Conservation (phyloP, 2,888 invertebrate species). For the Agrotis segetum region DNA sequence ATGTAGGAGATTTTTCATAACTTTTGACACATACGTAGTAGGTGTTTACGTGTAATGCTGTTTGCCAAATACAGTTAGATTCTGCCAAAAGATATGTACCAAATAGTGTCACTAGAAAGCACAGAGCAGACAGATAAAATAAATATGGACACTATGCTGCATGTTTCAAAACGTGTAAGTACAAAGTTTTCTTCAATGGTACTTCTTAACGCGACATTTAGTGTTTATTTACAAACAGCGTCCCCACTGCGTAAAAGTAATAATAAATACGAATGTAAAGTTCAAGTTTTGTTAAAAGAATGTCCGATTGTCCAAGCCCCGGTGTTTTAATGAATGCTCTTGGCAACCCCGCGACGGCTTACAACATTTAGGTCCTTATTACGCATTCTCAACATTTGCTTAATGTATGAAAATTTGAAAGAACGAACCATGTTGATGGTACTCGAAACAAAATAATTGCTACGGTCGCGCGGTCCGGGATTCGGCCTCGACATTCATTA, state of each 20-base stretch:
- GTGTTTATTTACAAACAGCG: conserved; percentile 49
- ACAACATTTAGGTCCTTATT: conserved; percentile 89
- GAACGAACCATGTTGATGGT: conserved; percentile 90
- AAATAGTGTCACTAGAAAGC: conserved; percentile 25
- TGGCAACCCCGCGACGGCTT: conserved; percentile 79
- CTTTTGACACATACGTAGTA: background rate
- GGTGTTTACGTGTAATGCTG: background rate
- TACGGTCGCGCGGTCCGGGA: conserved; percentile 88
- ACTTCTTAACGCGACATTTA: conserved; percentile 43
- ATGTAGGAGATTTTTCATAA: background rate
- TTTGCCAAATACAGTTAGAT: background rate
- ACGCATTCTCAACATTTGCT: conserved; percentile 90
- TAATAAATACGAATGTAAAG: conserved; percentile 56
- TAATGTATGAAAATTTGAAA: conserved; percentile 91
- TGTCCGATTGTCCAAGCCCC: conserved; percentile 79
- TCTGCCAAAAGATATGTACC: conserved; percentile 11
- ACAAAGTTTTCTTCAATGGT: conserved; percentile 35
- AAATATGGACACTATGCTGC: conserved; percentile 33
- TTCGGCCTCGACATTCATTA: conserved; percentile 90
- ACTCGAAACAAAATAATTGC: conserved; percentile 91
- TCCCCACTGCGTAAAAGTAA: conserved; percentile 42
- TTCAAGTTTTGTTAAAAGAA: conserved; percentile 66
- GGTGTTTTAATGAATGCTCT: conserved; percentile 82
- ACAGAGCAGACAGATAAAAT: conserved; percentile 36
- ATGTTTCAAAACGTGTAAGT: conserved; percentile 43